Evolutionary conservation across 2,113 vertebrate genomes (phyloP), one percentile per base, ranked within the genome.

Genomic region (Holacanthus passer): DNA sequence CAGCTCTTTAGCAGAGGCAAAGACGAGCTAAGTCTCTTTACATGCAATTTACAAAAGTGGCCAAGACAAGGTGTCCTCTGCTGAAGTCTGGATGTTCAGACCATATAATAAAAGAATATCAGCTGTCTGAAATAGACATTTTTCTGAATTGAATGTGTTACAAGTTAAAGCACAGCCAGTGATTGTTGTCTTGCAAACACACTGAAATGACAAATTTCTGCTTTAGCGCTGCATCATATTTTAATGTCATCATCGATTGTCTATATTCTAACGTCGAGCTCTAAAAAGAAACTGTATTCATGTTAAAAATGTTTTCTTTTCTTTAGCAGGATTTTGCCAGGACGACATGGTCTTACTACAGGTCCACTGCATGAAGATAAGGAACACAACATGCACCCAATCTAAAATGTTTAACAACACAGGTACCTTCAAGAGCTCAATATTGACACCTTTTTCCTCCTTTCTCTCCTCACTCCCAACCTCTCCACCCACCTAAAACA

Each of bases 401-500:
- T 75, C 62, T 81, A 65, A 31, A 65, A 77, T 80, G 69, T 88
- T 81, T 62, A 87, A 84, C 81, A 82, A 86, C 80, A 84, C 9
- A 67, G 37, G 43, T 81, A 79, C 35, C 65, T 64, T 20, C 35
- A 82, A 86, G 65, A 85, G 73, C 78, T 72, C 79, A 87, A 66
- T 63, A 56, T 77, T 81, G 82, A 91, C 14, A 29, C 77, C 58
- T 75, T 73, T 59, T n/a, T 27, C 85, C 74, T 83, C 71, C 67
- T 65, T 81, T 77, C 85, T 79, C 67, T 64, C 55, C 72, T 80
- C 78, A 56, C 82, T 86, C 81, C 76, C 77, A 73, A 78, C 85
- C 85, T 87, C 87, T 88, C 89, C 90, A 78, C 91, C 92, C 88
- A 91, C 87, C 83, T 91, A 73, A 92, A 92, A 82, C 87, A 91